phyloP scores from a whole-genome alignment of 64 coral and sea anemone species.

The Pocillopora verrucosa region DNA sequence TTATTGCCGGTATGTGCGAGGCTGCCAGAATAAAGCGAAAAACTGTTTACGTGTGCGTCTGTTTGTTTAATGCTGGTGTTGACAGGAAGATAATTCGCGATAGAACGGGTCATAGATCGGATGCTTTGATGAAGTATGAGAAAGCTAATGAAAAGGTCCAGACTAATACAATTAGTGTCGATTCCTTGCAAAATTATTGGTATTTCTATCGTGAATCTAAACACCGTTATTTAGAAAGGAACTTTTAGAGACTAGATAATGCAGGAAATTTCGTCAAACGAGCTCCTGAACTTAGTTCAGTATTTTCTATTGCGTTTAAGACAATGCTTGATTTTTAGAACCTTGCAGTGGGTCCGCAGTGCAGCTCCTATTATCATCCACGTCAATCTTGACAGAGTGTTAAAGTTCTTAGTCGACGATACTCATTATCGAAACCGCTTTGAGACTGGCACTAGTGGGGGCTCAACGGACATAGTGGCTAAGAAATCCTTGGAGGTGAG shows the following conservation, averaged over 20 bases:
- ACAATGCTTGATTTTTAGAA: not conserved
- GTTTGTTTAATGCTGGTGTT: slow-evolving; percentile 29
- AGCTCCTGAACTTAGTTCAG: too few relatives aligned
- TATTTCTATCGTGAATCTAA: too few relatives aligned
- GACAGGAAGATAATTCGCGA: slow-evolving; percentile 37
- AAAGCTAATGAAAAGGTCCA: slow-evolving; percentile 25
- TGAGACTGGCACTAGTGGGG: slow-evolving; percentile 69
- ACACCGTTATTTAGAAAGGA: too few relatives aligned
- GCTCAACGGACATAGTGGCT: slow-evolving; percentile 9
- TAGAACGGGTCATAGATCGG: too few relatives aligned
- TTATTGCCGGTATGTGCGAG: slow-evolving; percentile 14
- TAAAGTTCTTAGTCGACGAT: slow-evolving; percentile 37
- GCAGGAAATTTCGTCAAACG: not conserved
- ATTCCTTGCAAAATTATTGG: too few relatives aligned
- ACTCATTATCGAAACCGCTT: slow-evolving; percentile 61
- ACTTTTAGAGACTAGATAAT: too few relatives aligned
- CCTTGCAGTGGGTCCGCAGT: slow-evolving; percentile 51
- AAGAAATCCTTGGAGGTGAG: slow-evolving; percentile 51
- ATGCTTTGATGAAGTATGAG: too few relatives aligned
- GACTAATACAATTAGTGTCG: not conserved
- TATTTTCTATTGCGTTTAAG: not conserved
- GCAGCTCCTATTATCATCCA: slow-evolving; percentile 53
- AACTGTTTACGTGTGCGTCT: slow-evolving; percentile 21
- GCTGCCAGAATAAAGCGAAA: slow-evolving; percentile 9
- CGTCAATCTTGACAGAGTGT: slow-evolving; percentile 26